phyloP scores from a whole-genome alignment of 2,113 vertebrate genomes.

The Lophochroa leadbeateri region DNA sequence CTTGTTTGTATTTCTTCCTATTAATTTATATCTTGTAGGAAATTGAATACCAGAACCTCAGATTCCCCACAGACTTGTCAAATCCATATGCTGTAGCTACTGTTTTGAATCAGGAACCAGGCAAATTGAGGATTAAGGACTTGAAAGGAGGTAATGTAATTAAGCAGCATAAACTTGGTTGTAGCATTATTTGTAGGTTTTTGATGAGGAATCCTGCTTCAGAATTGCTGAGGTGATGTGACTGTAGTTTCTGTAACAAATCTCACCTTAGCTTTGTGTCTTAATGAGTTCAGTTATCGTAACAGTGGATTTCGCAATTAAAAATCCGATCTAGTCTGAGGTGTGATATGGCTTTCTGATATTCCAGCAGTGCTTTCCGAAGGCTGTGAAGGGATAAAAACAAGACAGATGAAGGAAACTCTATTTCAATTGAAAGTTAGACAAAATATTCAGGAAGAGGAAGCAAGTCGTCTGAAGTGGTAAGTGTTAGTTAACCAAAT shows the following conservation, averaged over 20 bases:
- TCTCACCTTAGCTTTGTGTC: neutral
- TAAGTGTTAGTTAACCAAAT: constrained; percentile 50
- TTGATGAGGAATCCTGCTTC: neutral
- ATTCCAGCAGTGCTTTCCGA: constrained; percentile 65
- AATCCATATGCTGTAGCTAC: constrained; percentile 85
- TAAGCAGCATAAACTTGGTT: neutral
- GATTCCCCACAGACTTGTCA: constrained; percentile 75
- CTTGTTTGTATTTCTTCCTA: neutral
- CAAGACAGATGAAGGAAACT: constrained; percentile 83
- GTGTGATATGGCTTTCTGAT: neutral
- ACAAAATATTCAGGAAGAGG: constrained; percentile 75
- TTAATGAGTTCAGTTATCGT: neutral
- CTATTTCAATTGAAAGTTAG: constrained; percentile 82
- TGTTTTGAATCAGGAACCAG: constrained; percentile 84
- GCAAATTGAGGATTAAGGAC: constrained; percentile 80
- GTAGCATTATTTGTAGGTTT: neutral
- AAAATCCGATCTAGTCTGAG: neutral
- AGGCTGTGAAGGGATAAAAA: constrained; percentile 58
- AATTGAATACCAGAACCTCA: constrained; percentile 71
- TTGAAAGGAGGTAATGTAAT: constrained; percentile 80
- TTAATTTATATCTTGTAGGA: constrained; percentile 63
- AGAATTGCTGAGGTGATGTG: neutral
- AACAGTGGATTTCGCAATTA: neutral
- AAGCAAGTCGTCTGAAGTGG: constrained; percentile 81
- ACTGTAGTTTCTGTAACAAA: neutral